A percentile compares a stretch with the other conserved stretches of the same genome.
Conservation (phyloP, 2,888 invertebrate species). For the Cryptocheilus praepositus region DNA sequence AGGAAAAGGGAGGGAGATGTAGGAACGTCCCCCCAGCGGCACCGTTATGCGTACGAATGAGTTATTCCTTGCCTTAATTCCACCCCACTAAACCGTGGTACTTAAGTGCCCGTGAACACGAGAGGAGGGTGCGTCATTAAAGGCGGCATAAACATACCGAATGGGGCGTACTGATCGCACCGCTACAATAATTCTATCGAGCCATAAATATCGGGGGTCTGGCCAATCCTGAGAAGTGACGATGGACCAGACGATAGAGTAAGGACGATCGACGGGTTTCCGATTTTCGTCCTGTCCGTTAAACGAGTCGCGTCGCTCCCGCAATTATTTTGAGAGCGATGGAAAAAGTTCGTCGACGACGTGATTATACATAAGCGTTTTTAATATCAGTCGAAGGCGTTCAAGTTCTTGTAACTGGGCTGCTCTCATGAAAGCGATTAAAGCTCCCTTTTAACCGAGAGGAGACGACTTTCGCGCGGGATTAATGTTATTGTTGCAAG, state of each 20-base stretch:
- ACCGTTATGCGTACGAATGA: slow-evolving; percentile 58
- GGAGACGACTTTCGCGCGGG: slow-evolving; percentile 33
- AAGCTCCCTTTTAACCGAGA: slow-evolving; percentile 30
- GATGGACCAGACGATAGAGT: too few relatives aligned
- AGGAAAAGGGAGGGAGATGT: slow-evolving; percentile 4
- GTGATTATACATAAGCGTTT: neutral
- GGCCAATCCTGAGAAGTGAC: too few relatives aligned
- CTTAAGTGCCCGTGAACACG: slow-evolving; percentile 49
- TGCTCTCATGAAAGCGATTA: slow-evolving; percentile 39
- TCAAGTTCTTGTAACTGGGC: slow-evolving; percentile 28
- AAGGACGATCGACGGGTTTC: neutral
- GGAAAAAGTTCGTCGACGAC: slow-evolving; percentile 6
- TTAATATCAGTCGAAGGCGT: slow-evolving; percentile 21
- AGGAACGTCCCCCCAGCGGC: slow-evolving; percentile 17
- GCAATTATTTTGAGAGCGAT: neutral
- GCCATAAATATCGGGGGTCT: too few relatives aligned
- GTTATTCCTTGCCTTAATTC: slow-evolving; percentile 55
- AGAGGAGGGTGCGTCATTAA: slow-evolving; percentile 44
- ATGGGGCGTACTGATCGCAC: slow-evolving; percentile 14
- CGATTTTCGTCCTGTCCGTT: neutral
- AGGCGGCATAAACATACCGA: slow-evolving; percentile 43
- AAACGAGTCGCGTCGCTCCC: slow-evolving; percentile 3
- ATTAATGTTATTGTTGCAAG: slow-evolving; percentile 44
- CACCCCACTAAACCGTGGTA: slow-evolving; percentile 50
- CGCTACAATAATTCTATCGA: slow-evolving; percentile 32